Evolutionary conservation across 2,797 vertebrate species (phyloP), one percentile per base, ranked within the genome.

Genomic region (Sebastes oblongus): DNA sequence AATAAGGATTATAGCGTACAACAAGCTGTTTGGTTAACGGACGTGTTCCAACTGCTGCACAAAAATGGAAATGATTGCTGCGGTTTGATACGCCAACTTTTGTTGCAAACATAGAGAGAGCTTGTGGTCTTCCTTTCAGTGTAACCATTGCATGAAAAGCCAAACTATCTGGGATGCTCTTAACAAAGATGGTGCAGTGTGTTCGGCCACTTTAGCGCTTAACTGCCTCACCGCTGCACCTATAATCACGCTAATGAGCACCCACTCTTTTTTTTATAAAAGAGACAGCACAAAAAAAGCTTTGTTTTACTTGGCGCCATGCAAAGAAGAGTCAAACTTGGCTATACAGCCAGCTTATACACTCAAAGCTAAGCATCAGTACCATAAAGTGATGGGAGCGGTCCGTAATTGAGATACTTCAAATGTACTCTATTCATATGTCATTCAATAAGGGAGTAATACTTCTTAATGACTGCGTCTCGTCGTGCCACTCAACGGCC

Each of bases 1-100:
- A 90, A 89, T 81, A 81, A 60, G 75, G 86, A 84, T 89, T 81
- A 84, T 0, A 58, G n/a, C 24, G 70, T 60, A 77, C 71, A 83
- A 82, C 79, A 72, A 66, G 72, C 8, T 75, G 78, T 66, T 86
- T 82, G 69, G 39, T 78, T 82, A 42, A 20, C 56, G 13, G 82
- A 83, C 82, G 0, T 80, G 89, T 88, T 82, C 73, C 59, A 80
- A 81, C 88, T 24, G 66, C 73, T 75, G 76, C 2, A 24, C 52
- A 6, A 12, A 78, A 72, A 61, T 32, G 8, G 6, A 64, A 73
- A 36, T 39, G 27, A 62, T 54, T 27, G 55, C 65, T 34, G 29
- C 1, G 66, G 60, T 66, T 66, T 73, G 8, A 71, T 36, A 39
- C 2, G 34, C 50, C 64, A 71, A 50, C 59, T 58, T 59, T 25